Conservation (phyloP, 2,797 vertebrate species). For the Leptoclinus maculatus region DNA sequence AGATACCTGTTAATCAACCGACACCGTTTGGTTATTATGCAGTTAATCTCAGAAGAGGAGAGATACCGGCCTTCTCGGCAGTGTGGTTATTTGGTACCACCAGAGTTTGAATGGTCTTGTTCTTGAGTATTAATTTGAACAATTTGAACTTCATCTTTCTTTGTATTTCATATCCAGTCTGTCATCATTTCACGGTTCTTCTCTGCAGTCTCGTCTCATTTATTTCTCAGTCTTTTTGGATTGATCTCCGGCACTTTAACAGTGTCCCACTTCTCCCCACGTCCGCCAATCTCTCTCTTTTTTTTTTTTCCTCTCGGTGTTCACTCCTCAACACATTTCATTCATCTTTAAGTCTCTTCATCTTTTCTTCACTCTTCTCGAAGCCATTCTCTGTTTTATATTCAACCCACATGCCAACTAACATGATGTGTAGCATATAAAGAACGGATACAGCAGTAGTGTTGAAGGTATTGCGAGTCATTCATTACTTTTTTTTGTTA, state of each 20-base stretch:
- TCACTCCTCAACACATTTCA: neutral
- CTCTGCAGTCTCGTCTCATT: neutral
- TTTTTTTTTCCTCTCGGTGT: neutral
- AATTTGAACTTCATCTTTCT: constrained; percentile 21
- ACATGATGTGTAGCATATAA: constrained; percentile 6
- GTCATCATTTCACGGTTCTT: constrained; percentile 14
- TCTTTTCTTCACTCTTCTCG: neutral
- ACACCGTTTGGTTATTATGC: neutral
- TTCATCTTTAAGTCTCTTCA: neutral
- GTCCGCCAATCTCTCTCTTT: neutral
- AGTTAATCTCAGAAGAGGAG: neutral
- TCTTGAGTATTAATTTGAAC: constrained; percentile 6
- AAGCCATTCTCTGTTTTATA: neutral
- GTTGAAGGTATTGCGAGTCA: constrained; percentile 11
- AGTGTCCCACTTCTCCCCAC: constrained; percentile 8
- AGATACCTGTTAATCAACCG: neutral
- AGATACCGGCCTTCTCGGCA: neutral
- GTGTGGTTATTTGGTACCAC: neutral
- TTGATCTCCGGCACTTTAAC: constrained; percentile 3
- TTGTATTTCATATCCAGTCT: constrained; percentile 23
- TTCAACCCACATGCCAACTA: constrained; percentile 4
- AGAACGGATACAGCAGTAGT: constrained; percentile 17
- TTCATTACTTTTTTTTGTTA: constrained; percentile 20
- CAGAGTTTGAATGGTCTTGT: neutral
- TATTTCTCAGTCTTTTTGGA: neutral